phyloP scores from a whole-genome alignment of 1,140 invertebrate genomes.

The Cryptotermes secundus region DNA sequence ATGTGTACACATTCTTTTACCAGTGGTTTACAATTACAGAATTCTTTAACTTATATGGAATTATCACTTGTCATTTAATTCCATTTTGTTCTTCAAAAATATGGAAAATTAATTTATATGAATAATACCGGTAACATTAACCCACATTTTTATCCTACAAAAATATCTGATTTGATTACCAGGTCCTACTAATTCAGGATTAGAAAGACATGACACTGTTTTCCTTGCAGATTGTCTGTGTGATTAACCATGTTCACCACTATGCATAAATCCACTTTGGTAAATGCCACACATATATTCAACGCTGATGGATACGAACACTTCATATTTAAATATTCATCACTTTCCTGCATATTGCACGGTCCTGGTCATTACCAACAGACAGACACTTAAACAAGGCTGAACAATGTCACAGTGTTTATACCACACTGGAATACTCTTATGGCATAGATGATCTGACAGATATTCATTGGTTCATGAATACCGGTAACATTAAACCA shows the following conservation, averaged over 20 bases:
- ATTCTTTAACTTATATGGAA: not conserved
- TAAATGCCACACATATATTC: not conserved
- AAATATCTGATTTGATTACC: not conserved
- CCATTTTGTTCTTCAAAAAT: constrained; percentile 1
- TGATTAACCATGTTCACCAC: not conserved
- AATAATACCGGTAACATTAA: constrained; percentile 14
- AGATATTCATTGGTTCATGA: not conserved
- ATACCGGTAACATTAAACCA: constrained; percentile 3
- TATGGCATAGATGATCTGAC: not conserved
- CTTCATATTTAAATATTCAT: not conserved
- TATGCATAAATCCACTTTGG: not conserved
- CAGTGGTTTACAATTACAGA: not conserved
- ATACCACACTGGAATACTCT: not conserved
- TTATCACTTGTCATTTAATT: not conserved
- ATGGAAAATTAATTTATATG: constrained; percentile 13
- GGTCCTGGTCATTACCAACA: not conserved
- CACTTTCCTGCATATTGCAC: no score
- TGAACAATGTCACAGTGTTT: not conserved
- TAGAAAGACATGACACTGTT: not conserved
- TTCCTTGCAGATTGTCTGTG: not conserved
- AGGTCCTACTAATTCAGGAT: not conserved
- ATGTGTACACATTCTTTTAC: not conserved
- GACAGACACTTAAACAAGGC: not conserved
- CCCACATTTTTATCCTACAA: not conserved
- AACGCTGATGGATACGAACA: not conserved